Percentiles rank a stretch among this genome's conserved stretches.
Conservation (phyloP, 2,888 invertebrate genomes). For the Stenchaetothrips biformis region DNA sequence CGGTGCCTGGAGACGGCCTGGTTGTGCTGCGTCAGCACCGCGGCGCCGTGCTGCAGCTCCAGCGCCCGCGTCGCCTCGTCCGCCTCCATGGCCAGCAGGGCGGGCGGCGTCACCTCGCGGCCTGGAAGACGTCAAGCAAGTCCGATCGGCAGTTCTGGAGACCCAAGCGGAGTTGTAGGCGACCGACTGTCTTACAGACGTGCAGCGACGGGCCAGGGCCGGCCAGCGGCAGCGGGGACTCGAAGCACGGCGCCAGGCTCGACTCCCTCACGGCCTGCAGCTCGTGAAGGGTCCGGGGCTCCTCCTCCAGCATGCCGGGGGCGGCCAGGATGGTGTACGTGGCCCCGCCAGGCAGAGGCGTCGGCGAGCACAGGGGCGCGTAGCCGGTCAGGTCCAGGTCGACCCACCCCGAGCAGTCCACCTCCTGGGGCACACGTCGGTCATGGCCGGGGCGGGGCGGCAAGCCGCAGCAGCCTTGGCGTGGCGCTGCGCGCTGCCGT, state of each 20-base stretch:
- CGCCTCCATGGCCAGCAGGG: slow-evolving; percentile 6
- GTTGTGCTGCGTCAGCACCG: not conserved
- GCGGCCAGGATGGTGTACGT: slow-evolving; percentile 5
- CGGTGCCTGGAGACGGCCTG: not conserved
- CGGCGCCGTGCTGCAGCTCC: not conserved
- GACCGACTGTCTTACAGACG: too few species aligned
- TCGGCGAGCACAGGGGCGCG: slow-evolving; percentile 11
- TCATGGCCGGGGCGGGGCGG: too few species aligned
- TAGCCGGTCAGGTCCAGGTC: not conserved
- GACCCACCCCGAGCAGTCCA: not conserved
- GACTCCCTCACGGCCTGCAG: not conserved
- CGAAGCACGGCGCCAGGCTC: too few species aligned
- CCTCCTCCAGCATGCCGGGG: not conserved
- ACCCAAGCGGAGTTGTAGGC: too few species aligned
- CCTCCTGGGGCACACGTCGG: too few species aligned
- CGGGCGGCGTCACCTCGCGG: not conserved
- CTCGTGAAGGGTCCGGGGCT: not conserved
- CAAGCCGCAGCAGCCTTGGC: too few species aligned
- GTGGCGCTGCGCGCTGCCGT: too few species aligned
- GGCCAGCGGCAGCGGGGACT: too few species aligned
- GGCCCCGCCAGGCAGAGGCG: not conserved
- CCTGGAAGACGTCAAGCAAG: not conserved
- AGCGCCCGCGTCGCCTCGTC: slow-evolving; percentile 1
- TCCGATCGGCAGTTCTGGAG: not conserved
- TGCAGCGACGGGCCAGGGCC: too few species aligned